Conservation (phyloP, 2,888 invertebrate genomes). For the Callyntrura guangdongensis region DNA sequence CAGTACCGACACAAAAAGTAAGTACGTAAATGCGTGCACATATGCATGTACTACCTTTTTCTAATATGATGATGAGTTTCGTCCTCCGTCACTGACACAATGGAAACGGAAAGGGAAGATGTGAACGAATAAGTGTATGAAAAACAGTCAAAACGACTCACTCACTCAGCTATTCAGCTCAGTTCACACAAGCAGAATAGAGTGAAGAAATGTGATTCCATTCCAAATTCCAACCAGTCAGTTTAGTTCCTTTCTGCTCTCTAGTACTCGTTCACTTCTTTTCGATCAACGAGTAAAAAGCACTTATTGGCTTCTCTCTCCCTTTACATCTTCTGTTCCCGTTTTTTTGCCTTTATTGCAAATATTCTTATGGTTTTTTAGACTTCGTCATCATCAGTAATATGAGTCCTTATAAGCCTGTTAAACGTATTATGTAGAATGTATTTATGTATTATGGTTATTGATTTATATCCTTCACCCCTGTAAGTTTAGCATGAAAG, state of each 20-base stretch:
- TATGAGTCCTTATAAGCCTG: neutral
- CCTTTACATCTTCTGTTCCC: neutral
- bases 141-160: neutral
- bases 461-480: slow-evolving; percentile 11
- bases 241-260: slow-evolving; percentile 32
- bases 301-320: slow-evolving; percentile 24
- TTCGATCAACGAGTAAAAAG: slow-evolving; percentile 55
- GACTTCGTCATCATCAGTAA: neutral
- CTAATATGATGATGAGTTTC: slow-evolving; percentile 22
- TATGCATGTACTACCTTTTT: no score
- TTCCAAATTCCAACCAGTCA: slow-evolving; percentile 23
- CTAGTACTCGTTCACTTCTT: neutral
- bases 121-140: neutral
- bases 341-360: slow-evolving; percentile 25
- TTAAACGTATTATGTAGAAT: neutral
- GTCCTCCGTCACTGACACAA: neutral
- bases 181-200: slow-evolving; percentile 30
- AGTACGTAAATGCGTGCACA: no score
- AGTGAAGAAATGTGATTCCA: slow-evolving; percentile 53
- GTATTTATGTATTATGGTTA: slow-evolving; percentile 7
- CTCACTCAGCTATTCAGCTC: neutral
- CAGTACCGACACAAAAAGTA: neutral
- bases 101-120: neutral
- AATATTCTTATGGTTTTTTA: slow-evolving; percentile 31
- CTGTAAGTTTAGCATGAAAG: neutral